Conservation (phyloP, 1,140 invertebrate genomes). For the Branchinecta lindahli region DNA sequence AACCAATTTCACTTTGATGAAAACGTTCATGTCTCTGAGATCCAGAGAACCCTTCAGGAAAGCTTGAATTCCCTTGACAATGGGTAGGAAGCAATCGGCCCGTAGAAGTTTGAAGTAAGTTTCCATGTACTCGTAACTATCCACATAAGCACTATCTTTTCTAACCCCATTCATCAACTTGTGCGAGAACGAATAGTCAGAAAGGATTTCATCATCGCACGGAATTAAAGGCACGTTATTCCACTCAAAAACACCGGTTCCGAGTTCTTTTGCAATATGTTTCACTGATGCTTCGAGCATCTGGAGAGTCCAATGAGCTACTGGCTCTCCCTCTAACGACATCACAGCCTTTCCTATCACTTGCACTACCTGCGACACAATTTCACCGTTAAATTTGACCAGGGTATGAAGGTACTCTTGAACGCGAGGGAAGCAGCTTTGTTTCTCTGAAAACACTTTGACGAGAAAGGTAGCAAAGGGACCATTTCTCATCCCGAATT, state of each 20-base stretch:
- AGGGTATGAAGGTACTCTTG: too few relatives aligned
- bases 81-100: constrained; percentile 16
- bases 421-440: too few relatives aligned
- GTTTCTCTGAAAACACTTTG: background rate
- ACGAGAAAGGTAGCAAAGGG: background rate
- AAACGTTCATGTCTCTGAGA: constrained; percentile 17
- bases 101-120: constrained; percentile 15
- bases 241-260: constrained; percentile 1
- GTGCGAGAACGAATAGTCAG: background rate
- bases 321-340: background rate
- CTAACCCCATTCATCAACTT: constrained; percentile 11
- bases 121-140: constrained; percentile 18
- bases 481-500: background rate
- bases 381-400: too few relatives aligned
- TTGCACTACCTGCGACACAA: too few relatives aligned
- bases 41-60: constrained; percentile 13
- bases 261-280: background rate
- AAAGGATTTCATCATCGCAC: background rate
- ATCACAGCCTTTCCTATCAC: too few relatives aligned
- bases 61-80: constrained; percentile 11
- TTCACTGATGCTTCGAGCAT: background rate
- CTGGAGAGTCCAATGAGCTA: background rate
- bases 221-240: constrained; percentile 9
- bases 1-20: constrained; percentile 6
- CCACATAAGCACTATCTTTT: background rate